phyloP scores from a whole-genome alignment of 2,797 vertebrate species.

The Danio jaintianensis region DNA sequence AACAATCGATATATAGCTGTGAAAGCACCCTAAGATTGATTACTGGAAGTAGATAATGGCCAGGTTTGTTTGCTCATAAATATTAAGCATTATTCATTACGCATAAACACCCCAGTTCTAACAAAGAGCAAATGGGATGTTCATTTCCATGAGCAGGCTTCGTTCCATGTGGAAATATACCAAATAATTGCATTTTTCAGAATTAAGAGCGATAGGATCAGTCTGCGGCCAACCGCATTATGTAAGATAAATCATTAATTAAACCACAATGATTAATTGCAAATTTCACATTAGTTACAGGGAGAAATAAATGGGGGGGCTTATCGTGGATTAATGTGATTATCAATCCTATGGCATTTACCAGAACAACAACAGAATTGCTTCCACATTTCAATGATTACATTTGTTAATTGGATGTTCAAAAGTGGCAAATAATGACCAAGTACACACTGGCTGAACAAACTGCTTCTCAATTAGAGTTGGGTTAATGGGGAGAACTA shows the following conservation, averaged over 20 bases:
- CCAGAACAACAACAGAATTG: conserved; percentile 39
- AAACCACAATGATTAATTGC: conserved; percentile 19
- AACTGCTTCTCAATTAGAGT: conserved; percentile 21
- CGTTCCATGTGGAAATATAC: neutral
- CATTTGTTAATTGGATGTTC: conserved; percentile 44
- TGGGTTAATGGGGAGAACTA: conserved; percentile 39
- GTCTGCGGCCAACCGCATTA: neutral
- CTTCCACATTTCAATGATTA: conserved; percentile 48
- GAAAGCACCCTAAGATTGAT: neutral
- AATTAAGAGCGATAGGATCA: conserved; percentile 11
- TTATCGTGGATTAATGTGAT: conserved; percentile 44
- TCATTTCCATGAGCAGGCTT: neutral
- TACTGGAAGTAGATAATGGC: conserved; percentile 8
- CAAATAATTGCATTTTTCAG: conserved; percentile 1
- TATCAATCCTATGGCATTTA: conserved; percentile 44
- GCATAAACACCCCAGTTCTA: neutral
- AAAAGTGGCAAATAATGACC: conserved; percentile 28
- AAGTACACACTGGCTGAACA: conserved; percentile 7
- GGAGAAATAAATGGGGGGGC: conserved; percentile 1
- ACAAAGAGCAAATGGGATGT: neutral
- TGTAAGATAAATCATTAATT: conserved; percentile 16
- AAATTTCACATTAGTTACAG: conserved; percentile 24
- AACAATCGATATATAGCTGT: no score
- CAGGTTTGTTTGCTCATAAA: neutral
- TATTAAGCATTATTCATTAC: neutral